Conservation (phyloP, 2,113 vertebrate species). For the Malurus cyaneus region DNA sequence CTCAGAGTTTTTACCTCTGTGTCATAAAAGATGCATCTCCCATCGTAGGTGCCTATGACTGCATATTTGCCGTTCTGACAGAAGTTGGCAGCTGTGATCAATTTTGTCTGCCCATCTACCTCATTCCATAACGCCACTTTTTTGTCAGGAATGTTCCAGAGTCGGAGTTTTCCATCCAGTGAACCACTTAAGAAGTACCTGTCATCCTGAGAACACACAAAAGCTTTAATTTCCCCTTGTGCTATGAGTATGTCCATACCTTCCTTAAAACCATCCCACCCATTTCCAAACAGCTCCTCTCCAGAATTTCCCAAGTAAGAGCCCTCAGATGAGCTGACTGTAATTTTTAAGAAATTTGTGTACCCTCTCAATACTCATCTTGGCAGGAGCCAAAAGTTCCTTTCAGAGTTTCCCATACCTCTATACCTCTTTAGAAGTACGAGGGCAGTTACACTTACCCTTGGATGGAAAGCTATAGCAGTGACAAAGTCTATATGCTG, state of each 20-base stretch:
- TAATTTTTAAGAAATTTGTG: not conserved
- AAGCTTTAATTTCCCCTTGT: not conserved
- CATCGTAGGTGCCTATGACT: conserved; percentile 96
- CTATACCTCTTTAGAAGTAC: not conserved
- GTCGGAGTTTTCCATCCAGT: conserved; percentile 92
- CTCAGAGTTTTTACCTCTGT: conserved; percentile 84
- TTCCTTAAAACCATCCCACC: not conserved
- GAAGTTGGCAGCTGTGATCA: conserved; percentile 99
- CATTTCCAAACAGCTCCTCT: not conserved
- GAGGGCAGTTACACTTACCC: conserved; percentile 78
- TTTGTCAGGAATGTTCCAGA: conserved; percentile 99
- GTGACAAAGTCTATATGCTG: conserved; percentile 99
- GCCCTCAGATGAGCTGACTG: not conserved
- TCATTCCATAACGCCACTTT: conserved; percentile 99
- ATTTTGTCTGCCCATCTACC: conserved; percentile 95
- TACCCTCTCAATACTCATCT: not conserved
- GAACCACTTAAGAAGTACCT: conserved; percentile 97
- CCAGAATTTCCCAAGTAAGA: not conserved
- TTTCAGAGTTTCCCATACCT: not conserved
- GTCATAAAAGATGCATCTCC: conserved; percentile 98
- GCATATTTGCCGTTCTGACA: conserved; percentile 98
- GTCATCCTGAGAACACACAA: conserved; percentile 83
- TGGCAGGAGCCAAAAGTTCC: not conserved
- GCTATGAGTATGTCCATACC: not conserved
- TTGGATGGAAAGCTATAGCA: conserved; percentile 97